Conservation (phyloP, 1,140 invertebrate genomes). For the Cydia fagiglandana region DNA sequence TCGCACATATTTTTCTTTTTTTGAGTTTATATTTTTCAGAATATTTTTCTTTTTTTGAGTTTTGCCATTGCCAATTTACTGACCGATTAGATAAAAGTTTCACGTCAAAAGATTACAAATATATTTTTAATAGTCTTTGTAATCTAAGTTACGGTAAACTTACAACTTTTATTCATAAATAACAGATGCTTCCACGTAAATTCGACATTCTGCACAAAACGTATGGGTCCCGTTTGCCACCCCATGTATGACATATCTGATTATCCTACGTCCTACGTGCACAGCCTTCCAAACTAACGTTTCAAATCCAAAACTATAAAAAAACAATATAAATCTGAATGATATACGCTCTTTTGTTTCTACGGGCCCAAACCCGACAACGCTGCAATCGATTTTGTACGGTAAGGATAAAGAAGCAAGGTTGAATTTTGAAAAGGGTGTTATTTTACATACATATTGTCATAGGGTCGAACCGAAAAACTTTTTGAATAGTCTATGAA, state of each 20-base stretch:
- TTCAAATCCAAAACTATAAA: not conserved
- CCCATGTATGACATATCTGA: slow-evolving; percentile 7
- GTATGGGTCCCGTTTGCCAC: not conserved
- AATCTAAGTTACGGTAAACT: too few species aligned
- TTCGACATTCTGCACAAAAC: not conserved
- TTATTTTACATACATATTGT: not conserved
- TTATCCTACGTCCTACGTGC: not conserved
- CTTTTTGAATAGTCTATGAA: slow-evolving; percentile 6
- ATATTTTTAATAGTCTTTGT: too few species aligned
- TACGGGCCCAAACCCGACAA: not conserved
- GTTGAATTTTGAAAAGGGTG: not conserved
- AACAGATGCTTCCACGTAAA: not conserved
- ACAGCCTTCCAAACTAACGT: not conserved
- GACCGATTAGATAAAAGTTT: too few species aligned
- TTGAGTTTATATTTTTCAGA: too few species aligned
- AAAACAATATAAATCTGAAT: not conserved
- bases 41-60: too few species aligned
- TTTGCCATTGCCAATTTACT: too few species aligned
- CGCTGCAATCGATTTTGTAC: not conserved
- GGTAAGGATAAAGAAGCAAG: not conserved
- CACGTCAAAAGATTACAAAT: too few species aligned
- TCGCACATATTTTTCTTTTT: too few species aligned
- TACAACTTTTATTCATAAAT: not conserved
- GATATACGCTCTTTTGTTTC: not conserved
- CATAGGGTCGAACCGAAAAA: not conserved